Percentiles rank a stretch among this genome's conserved stretches.
Evolutionary conservation across 2,888 invertebrate genomes (phyloP).

Genomic region (Hypselothyrea guttata): DNA sequence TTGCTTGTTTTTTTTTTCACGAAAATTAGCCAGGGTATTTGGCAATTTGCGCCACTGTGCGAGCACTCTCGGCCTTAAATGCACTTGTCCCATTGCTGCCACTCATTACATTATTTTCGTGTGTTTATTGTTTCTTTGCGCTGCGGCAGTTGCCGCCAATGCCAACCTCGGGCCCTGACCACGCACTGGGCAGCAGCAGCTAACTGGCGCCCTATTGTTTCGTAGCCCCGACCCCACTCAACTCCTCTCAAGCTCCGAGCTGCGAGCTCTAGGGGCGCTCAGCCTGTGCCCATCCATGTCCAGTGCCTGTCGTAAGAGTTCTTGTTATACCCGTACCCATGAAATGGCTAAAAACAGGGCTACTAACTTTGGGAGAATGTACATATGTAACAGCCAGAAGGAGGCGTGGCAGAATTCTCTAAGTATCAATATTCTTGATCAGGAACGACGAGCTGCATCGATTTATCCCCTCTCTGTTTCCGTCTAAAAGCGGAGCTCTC

Average conservation of each 20-base stretch:
- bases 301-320: constrained; percentile 7
- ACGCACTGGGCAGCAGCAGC: constrained; percentile 38
- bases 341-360: too few species aligned
- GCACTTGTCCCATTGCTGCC: constrained; percentile 69
- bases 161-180: constrained; percentile 15
- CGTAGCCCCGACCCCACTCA: constrained; percentile 20
- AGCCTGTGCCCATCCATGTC: constrained; percentile 3
- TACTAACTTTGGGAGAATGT: too few species aligned
- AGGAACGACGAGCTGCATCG: too few species aligned
- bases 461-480: too few species aligned
- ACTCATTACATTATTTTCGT: constrained; percentile 76
- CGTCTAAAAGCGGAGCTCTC: too few species aligned
- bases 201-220: constrained; percentile 74
- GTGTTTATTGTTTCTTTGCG: constrained; percentile 73
- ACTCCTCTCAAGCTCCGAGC: neutral
- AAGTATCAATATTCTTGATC: too few species aligned
- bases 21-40: neutral
- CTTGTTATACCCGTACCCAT: too few species aligned
- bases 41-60: constrained; percentile 31
- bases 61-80: constrained; percentile 30
- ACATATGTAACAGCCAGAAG: too few species aligned
- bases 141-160: constrained; percentile 54
- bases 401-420: too few species aligned
- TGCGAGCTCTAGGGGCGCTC: too few species aligned
- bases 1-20: neutral